Evolutionary conservation across 1,140 invertebrate genomes (phyloP), one percentile per base, ranked within the genome.

Genomic region (Oedothorax gibbosus): DNA sequence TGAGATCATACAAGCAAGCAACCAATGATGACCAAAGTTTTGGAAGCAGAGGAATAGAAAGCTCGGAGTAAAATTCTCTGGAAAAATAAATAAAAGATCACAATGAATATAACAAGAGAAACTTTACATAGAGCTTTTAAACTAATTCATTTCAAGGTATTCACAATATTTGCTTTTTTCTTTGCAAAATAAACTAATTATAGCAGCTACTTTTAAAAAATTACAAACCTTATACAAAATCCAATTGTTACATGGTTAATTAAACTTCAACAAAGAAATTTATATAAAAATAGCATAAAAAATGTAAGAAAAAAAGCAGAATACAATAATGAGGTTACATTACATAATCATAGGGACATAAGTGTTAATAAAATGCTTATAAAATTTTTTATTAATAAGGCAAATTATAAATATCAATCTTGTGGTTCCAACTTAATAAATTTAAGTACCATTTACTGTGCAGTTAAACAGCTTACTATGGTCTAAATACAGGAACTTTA

Each of bases 1-100:
- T 91, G 20, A 92, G 88, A 86, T 91, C 90, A 88, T 92, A 92
- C 7, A 91, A 86, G 20, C 64, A 62, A 77, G 86, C 64, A 18
- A 87, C 14, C 21, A 88, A 60, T 35, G 78, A 11, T 14, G 69
- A 75, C 85, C 85, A 85, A 14, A 65, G 35, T 35, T 81, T 83
- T 65, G 12, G 54, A 14, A 75, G 72, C 51, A n/a, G n/a, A 35
- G 54, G 83, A 62, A 85, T 7, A 66, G 49, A 54, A 69, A n/a
- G 20, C 10, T 77, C 65, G 21, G 14, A 21, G 71, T 71, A 85
- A 53, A 21, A 78, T 18, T 78, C 68, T 15, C 83, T 85, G 64
- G 6, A 71, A 53, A 60, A 18, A 20, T n/a, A 75, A 73, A 73
- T 11, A 15, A 60, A 60, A 57, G n/a, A 8, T 75, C 3, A 15